Base-by-base conservation (phyloP, 2,113 vertebrate species). In the Hucho hucho region DNA sequence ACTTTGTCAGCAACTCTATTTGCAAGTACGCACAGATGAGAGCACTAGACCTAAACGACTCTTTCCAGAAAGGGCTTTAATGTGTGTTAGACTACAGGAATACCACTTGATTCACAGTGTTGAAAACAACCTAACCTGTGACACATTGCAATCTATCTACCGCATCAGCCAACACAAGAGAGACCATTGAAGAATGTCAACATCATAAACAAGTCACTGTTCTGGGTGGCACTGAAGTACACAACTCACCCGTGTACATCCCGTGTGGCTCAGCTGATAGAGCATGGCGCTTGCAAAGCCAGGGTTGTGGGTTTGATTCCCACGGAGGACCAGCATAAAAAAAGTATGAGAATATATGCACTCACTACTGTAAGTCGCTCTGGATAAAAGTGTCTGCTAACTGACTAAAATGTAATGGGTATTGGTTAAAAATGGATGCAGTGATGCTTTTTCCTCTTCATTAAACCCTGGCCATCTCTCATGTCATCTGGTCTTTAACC, bases 11-110 rank as follows among this genome's bases (percentile, higher is more conserved):
- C 58, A 61, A 22, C 5, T 61, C 58, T 61, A 22, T 61, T 61
- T 22, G n/a, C 58, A 22, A 61, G 58, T 61, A 22, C n/a, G 16
- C 1, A 16, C 6, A 61, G n/a, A 61, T 61, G 58, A 61, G 6
- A 61, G 4, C 3, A 24, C 58, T 61, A 22, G 58, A 61, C n/a
- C 3, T 22, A 9, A 22, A 61, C 2, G 1, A 61, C n/a, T 4
- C 58, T n/a, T 22, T 61, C 2, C 14, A 56, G 14, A 56, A 56
- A 56, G 53, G 37, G 37, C 37, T 43, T 43, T 43, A 14, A 26
- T 72, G 77, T 83, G 72, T 72, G 79, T 12, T 43, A 43, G 37
- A 2, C 37, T 43, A 43, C 37, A 2, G 77, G 70, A 83, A 56
- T 58, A 43, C 26, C 70, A 70, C 43, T 20, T 43, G 4, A 68